Evolutionary conservation across 2,113 vertebrate genomes (phyloP).

Genomic region (Anhinga rufa): DNA sequence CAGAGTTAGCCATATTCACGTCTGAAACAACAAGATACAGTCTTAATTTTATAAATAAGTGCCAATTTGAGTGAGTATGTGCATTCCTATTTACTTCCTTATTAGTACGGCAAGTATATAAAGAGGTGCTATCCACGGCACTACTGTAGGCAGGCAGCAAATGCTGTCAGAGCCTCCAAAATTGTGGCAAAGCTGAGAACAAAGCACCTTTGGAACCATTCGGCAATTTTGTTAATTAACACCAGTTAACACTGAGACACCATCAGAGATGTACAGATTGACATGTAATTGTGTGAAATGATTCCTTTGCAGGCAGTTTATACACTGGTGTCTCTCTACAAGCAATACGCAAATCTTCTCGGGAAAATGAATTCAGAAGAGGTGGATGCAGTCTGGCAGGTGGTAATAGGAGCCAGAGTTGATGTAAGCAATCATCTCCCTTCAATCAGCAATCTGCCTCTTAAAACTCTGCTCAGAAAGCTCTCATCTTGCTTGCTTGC

Average conservation of each 20-base stretch:
- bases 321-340: conserved; percentile 76
- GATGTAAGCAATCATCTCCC: conserved; percentile 57
- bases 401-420: conserved; percentile 81
- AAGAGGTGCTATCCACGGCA: neutral
- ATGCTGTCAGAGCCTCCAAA: neutral
- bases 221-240: neutral
- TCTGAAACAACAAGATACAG: neutral
- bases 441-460: neutral
- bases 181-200: neutral
- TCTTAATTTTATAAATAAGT: neutral
- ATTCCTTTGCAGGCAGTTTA: conserved; percentile 72
- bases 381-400: conserved; percentile 79
- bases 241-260: neutral
- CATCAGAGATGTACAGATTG: neutral
- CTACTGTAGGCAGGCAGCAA: neutral
- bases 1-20: neutral
- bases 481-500: rapidly evolving
- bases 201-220: neutral
- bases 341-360: conserved; percentile 70
- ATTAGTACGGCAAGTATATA: neutral
- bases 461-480: neutral
- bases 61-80: neutral
- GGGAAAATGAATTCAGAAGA: conserved; percentile 77
- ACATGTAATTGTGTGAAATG: neutral
- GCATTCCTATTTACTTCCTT: neutral